A percentile compares a stretch with the other conserved stretches of the same genome.
phyloP scores from a whole-genome alignment of 2,888 invertebrate genomes.

The Acronicta psi region DNA sequence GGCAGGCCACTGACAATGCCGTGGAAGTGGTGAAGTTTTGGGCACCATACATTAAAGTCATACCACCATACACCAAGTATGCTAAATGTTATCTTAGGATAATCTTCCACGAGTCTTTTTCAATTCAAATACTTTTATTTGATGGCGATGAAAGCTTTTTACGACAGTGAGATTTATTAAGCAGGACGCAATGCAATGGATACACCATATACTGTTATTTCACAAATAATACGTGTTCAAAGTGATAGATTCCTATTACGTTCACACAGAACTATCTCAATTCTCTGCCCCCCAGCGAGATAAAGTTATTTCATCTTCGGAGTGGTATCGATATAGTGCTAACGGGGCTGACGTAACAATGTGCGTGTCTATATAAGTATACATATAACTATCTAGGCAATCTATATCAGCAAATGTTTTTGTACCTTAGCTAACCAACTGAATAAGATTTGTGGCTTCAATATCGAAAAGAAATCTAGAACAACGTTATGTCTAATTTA shows the following conservation, averaged over 20 bases:
- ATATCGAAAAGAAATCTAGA: slow-evolving; percentile 27
- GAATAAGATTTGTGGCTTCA: slow-evolving; percentile 40
- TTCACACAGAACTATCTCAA: slow-evolving; percentile 14
- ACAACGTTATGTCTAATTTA: slow-evolving; percentile 14
- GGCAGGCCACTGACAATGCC: no score
- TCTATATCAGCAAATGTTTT: slow-evolving; percentile 29
- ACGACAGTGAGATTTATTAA: no score
- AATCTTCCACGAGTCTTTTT: no score
- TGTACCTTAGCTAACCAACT: slow-evolving; percentile 37
- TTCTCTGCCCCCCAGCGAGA: slow-evolving; percentile 29
- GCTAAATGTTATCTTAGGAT: no score
- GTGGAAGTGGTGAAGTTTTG: no score
- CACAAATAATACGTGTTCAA: slow-evolving; percentile 8
- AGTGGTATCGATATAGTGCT: slow-evolving; percentile 34
- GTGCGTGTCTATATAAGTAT: slow-evolving; percentile 48
- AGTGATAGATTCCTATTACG: slow-evolving; percentile 21
- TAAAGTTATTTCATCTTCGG: slow-evolving; percentile 45
- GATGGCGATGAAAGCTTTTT: no score
- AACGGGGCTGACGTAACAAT: slow-evolving; percentile 40
- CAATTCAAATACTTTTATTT: no score
- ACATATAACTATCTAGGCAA: slow-evolving; percentile 30
- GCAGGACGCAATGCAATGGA: background rate
- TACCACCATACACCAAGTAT: no score
- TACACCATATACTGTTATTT: slow-evolving; percentile 3
- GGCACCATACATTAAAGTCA: no score